These are phyloP conservation scores for Fistularia tabacaria DNA, from an alignment of 2,797 vertebrate genomes.

Conservation along the genomic window DNA sequence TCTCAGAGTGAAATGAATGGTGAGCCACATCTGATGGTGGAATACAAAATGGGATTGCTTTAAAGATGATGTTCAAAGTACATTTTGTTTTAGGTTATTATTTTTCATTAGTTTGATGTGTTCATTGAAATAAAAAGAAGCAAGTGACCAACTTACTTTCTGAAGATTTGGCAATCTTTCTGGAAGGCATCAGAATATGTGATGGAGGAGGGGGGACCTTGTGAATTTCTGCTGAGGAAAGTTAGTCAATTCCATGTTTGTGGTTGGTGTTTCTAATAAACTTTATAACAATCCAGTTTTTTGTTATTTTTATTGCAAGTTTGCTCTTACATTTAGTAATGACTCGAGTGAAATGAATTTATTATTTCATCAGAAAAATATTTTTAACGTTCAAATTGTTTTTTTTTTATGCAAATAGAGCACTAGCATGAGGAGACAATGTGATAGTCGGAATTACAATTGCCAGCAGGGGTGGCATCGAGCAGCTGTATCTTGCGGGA, in stretches of 20 bases:
- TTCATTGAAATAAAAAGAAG: slow-evolving; percentile 11
- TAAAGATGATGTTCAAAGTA: slow-evolving; percentile 49
- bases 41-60: slow-evolving; percentile 88
- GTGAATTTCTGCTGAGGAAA: no score
- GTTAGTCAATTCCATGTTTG: slow-evolving; percentile 9
- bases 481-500: no score
- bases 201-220: no score
- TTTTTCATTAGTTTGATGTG: slow-evolving; percentile 5
- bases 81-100: slow-evolving; percentile 23
- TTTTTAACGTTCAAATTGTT: no score
- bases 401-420: no score
- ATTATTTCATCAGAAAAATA: no score
- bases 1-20: slow-evolving; percentile 89
- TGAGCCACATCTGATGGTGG: slow-evolving; percentile 92
- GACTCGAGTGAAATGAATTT: no score
- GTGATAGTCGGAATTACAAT: no score
- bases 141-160: slow-evolving; percentile 1
- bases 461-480: no score
- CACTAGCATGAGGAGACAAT: no score
- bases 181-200: neutral
- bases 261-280: slow-evolving; percentile 63
- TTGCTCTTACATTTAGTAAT: neutral
- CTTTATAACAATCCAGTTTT: slow-evolving; percentile 17
- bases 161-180: slow-evolving; percentile 1
- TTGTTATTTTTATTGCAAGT: neutral